Evolutionary conservation across 2,797 vertebrate species (phyloP).

Genomic region (Siniperca undulata): DNA sequence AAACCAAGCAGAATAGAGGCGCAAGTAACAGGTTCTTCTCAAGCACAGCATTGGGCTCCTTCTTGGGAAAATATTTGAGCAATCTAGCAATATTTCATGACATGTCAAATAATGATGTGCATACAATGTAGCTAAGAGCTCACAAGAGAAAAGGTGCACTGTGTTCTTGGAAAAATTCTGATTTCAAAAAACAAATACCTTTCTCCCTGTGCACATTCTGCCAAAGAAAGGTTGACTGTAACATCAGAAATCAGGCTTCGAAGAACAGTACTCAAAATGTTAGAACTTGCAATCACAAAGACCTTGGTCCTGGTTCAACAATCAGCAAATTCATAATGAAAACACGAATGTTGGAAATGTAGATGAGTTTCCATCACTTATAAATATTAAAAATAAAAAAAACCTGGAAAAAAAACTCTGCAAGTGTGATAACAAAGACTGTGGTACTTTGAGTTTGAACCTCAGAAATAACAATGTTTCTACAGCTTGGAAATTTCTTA

Average conservation of each 20-base stretch:
- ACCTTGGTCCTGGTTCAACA: not conserved
- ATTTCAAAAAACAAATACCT: conserved; percentile 51
- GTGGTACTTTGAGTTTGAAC: not conserved
- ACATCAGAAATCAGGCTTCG: conserved; percentile 20
- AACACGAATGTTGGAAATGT: not conserved
- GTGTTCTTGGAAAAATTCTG: conserved; percentile 38
- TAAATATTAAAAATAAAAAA: not conserved
- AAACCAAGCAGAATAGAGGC: conserved; percentile 33
- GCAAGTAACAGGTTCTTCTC: conserved; percentile 61
- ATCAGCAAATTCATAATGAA: not conserved
- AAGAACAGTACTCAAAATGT: not conserved
- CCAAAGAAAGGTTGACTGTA: conserved; percentile 27
- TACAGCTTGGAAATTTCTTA: not conserved
- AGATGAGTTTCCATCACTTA: not conserved
- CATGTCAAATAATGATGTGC: conserved; percentile 53
- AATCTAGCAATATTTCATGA: conserved; percentile 47
- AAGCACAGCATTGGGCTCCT: conserved; percentile 19
- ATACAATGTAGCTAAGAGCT: conserved; percentile 31
- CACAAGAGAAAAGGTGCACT: conserved; percentile 24
- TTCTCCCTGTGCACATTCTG: conserved; percentile 14
- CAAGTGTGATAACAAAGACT: not conserved
- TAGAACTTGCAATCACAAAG: not conserved
- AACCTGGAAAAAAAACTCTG: not conserved
- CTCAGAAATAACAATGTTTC: not conserved
- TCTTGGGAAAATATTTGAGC: conserved; percentile 54